Conservation (phyloP, 2,888 invertebrate genomes). For the Automeris io region DNA sequence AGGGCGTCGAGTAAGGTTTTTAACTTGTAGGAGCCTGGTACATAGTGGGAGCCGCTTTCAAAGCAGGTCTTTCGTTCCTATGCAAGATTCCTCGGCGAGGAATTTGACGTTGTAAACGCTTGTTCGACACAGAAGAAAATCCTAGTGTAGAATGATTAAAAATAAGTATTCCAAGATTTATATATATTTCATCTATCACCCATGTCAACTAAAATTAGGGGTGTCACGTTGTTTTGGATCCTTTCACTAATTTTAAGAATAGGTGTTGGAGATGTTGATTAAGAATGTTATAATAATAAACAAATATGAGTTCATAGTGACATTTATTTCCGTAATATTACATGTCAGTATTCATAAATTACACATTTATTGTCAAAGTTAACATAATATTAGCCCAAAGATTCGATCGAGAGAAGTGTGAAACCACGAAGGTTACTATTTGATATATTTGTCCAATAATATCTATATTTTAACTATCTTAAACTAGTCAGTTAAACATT, state of each 20-base stretch:
- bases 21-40: too few species aligned
- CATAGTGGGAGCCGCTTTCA: too few species aligned
- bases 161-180: too few species aligned
- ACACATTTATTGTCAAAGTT: conserved; percentile 77
- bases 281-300: conserved; percentile 15
- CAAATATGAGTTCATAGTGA: conserved; percentile 32
- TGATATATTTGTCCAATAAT: conserved; percentile 28
- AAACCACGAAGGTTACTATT: conserved; percentile 33
- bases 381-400: conserved; percentile 67
- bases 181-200: too few species aligned
- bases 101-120: too few species aligned
- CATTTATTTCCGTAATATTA: conserved; percentile 54
- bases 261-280: neutral
- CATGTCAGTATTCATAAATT: conserved; percentile 53
- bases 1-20: too few species aligned
- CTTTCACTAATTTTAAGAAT: conserved; percentile 1
- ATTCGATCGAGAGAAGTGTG: conserved; percentile 36
- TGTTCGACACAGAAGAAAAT: too few species aligned
- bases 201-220: too few species aligned
- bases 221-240: too few species aligned
- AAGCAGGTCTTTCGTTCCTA: too few species aligned
- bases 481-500: conserved; percentile 30
- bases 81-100: too few species aligned
- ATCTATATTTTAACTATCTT: conserved; percentile 26
- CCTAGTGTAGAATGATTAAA: too few species aligned